These are phyloP conservation scores for Chroicocephalus ridibundus DNA, from an alignment of 2,113 vertebrate species.

Conservation along the genomic window DNA sequence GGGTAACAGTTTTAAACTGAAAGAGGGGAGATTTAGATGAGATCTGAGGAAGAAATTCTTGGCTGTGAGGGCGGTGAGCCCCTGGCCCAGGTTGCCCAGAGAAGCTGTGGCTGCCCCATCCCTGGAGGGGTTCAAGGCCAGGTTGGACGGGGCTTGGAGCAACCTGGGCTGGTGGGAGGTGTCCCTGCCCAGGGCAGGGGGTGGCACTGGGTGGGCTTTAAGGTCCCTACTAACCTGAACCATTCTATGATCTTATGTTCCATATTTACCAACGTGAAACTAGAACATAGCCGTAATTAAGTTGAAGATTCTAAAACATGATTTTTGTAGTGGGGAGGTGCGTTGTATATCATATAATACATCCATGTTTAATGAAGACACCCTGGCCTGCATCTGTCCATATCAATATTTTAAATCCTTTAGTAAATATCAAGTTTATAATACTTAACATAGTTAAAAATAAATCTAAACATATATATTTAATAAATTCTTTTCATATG, in stretches of 20 bases:
- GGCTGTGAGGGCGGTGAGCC: too few relatives aligned
- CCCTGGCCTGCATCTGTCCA: fast-evolving
- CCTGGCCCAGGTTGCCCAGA: too few relatives aligned
- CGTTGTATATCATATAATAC: not conserved
- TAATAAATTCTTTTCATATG: not conserved
- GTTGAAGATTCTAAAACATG: not conserved
- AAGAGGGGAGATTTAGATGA: too few relatives aligned
- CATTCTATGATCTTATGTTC: not conserved
- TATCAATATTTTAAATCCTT: not conserved
- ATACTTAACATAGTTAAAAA: not conserved
- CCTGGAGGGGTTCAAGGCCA: too few relatives aligned
- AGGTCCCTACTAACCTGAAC: too few relatives aligned
- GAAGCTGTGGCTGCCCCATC: too few relatives aligned
- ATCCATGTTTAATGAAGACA: not conserved
- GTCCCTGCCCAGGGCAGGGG: too few relatives aligned
- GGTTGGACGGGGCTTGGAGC: too few relatives aligned
- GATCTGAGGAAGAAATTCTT: too few relatives aligned
- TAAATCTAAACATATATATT: not conserved
- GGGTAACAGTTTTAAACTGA: too few relatives aligned
- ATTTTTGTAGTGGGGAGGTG: not conserved
- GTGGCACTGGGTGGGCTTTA: too few relatives aligned
- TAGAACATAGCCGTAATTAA: not conserved
- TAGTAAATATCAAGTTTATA: not conserved
- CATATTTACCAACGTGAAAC: not conserved
- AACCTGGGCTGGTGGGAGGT: too few relatives aligned